Percentiles rank a stretch among this genome's conserved stretches.
These are phyloP conservation scores for Imbricaverruca yamaguchii DNA, from an alignment of 2,888 invertebrate species.

Conservation along the genomic window DNA sequence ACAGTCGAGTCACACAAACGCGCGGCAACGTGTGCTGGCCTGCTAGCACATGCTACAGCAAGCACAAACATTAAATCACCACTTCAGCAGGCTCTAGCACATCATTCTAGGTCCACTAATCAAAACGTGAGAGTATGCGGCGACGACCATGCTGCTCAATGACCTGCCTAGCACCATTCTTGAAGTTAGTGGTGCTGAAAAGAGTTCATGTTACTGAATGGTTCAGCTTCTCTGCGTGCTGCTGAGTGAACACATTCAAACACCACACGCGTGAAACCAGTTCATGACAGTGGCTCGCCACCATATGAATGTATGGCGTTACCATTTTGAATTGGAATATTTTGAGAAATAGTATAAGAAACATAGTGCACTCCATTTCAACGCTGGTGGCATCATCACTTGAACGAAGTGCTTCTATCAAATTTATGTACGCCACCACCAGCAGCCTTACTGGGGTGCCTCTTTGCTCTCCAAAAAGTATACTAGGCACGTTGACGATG, in stretches of 20 bases:
- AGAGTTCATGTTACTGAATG: background rate
- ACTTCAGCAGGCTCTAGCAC: too few species aligned
- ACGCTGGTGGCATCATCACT: background rate
- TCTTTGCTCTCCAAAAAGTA: too few species aligned
- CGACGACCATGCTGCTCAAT: background rate
- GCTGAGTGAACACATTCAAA: background rate
- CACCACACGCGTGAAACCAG: background rate
- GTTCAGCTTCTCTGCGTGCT: background rate
- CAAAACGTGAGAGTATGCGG: too few species aligned
- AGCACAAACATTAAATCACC: too few species aligned
- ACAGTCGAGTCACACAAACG: too few species aligned
- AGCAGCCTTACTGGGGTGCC: too few species aligned
- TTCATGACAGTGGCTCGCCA: background rate
- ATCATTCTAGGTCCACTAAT: too few species aligned
- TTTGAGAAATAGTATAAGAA: background rate
- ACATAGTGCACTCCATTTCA: background rate
- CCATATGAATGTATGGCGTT: background rate
- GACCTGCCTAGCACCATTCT: background rate
- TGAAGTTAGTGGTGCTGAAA: background rate
- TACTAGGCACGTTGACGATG: too few species aligned
- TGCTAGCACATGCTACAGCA: too few species aligned
- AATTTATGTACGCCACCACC: too few species aligned
- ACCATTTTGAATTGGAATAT: background rate
- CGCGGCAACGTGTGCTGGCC: too few species aligned
- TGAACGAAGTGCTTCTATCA: too few species aligned